A percentile compares a stretch with the other conserved stretches of the same genome.
Evolutionary conservation across 1,140 invertebrate species (phyloP).

Genomic region (Neodiprion fabricii): DNA sequence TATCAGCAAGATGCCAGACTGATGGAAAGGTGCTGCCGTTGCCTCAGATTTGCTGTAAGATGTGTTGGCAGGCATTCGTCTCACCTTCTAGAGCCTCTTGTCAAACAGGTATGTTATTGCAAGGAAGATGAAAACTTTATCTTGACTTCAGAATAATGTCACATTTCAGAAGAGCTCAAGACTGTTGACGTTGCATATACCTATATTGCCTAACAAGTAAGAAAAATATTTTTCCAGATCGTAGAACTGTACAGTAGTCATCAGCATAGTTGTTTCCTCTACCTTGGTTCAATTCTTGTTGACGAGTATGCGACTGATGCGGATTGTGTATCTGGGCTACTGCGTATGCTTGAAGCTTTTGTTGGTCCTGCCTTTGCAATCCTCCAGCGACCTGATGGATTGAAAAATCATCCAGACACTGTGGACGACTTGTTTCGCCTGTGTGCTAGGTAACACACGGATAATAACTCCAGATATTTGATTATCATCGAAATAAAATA

Average conservation of each 20-base stretch:
- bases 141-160: slow-evolving; percentile 3
- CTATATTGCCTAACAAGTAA: not conserved
- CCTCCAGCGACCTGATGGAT: slow-evolving; percentile 76
- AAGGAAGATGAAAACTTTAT: not conserved
- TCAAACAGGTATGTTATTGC: slow-evolving; percentile 69
- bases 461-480: slow-evolving; percentile 12
- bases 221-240: slow-evolving; percentile 66
- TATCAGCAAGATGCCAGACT: slow-evolving; percentile 85
- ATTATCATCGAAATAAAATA: slow-evolving; percentile 12
- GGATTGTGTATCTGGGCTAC: slow-evolving; percentile 74
- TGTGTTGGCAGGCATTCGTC: slow-evolving; percentile 82
- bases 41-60: slow-evolving; percentile 87
- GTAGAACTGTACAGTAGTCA: slow-evolving; percentile 81
- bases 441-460: slow-evolving; percentile 69
- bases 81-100: slow-evolving; percentile 80
- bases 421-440: slow-evolving; percentile 96
- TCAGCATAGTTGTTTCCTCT: slow-evolving; percentile 94
- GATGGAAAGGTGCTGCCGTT: slow-evolving; percentile 91
- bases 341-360: slow-evolving; percentile 89
- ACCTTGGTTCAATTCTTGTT: slow-evolving; percentile 93
- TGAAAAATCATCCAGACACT: slow-evolving; percentile 94
- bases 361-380: slow-evolving; percentile 84
- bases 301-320: slow-evolving; percentile 87
- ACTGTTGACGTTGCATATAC: not conserved
- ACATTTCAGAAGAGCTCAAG: not conserved